phyloP scores from a whole-genome alignment of 64 coral and sea anemone genomes.

The Montipora sp. region DNA sequence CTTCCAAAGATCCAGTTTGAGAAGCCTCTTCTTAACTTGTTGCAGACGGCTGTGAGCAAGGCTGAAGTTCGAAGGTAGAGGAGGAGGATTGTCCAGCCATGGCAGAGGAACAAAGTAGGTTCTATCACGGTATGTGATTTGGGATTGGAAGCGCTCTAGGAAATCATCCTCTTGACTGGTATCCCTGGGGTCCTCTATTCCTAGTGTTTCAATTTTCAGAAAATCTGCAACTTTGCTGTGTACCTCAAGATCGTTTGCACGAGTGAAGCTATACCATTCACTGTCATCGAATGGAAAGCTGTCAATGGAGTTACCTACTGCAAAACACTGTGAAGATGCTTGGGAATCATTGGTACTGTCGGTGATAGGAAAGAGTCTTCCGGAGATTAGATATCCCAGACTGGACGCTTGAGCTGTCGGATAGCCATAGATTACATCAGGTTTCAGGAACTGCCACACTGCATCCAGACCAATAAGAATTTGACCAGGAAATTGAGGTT shows the following conservation, averaged over 20 bases:
- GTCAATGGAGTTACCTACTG: slow-evolving; percentile 19
- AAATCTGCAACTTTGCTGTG: slow-evolving; percentile 45
- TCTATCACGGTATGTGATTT: slow-evolving; percentile 56
- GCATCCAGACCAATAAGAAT: slow-evolving; percentile 54
- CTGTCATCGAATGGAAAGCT: slow-evolving; percentile 10
- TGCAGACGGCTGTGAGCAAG: slow-evolving; percentile 39
- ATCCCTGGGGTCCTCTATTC: slow-evolving; percentile 37
- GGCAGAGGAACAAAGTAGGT: slow-evolving; percentile 52
- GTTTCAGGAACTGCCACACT: slow-evolving; percentile 56
- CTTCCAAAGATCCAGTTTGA: slow-evolving; percentile 49
- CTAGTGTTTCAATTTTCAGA: slow-evolving; percentile 51
- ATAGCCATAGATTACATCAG: slow-evolving; percentile 27
- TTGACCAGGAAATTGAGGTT: slow-evolving; percentile 17
- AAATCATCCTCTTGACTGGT: slow-evolving; percentile 42
- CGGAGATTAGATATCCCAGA: slow-evolving; percentile 23
- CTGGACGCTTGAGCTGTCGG: slow-evolving; percentile 51
- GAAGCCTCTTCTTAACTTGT: slow-evolving; percentile 30
- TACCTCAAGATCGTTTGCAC: slow-evolving; percentile 33
- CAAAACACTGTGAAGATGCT: slow-evolving; percentile 1
- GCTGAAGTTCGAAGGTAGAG: slow-evolving; percentile 34
- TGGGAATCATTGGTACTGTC: slow-evolving; percentile 54
- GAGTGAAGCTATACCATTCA: slow-evolving; percentile 17
- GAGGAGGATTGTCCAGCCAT: slow-evolving; percentile 53
- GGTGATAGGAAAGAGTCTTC: slow-evolving; percentile 27
- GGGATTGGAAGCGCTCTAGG: slow-evolving; percentile 42